phyloP scores from a whole-genome alignment of 2,113 vertebrate genomes.

The Bungarus multicinctus region DNA sequence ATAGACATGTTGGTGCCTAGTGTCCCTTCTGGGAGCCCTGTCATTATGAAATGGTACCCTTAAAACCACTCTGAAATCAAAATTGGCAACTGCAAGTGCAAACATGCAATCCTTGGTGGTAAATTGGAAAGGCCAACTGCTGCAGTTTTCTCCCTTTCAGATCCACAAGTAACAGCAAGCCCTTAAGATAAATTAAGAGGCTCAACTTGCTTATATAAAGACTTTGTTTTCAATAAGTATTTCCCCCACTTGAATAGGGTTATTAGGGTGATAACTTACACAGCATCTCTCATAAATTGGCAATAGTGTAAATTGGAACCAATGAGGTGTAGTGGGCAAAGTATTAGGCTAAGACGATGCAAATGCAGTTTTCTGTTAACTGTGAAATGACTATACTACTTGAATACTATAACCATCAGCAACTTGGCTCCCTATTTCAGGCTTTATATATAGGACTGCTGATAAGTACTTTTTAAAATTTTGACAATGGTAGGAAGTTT shows the following conservation, averaged over 20 bases:
- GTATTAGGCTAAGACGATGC: not conserved
- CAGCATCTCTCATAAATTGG: not conserved
- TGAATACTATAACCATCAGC: not conserved
- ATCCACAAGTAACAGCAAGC: not conserved
- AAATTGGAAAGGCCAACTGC: not conserved
- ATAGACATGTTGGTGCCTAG: not conserved
- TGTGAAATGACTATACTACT: not conserved
- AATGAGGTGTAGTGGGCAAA: not conserved
- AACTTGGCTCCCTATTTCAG: not conserved
- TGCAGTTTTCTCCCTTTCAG: not conserved
- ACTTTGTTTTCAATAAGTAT: not conserved
- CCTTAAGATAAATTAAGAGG: not conserved
- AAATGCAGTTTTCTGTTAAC: not conserved
- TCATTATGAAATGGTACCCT: constrained; percentile 15
- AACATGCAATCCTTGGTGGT: not conserved
- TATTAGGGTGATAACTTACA: not conserved
- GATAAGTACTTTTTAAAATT: not conserved
- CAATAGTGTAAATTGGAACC: not conserved
- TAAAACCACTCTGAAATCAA: constrained; percentile 13
- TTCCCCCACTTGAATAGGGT: not conserved
- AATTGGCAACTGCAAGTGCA: not conserved
- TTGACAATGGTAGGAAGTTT: not conserved
- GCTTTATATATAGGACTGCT: not conserved
- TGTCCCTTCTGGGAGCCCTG: not conserved
- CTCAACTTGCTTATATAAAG: not conserved